Evolutionary conservation across 2,797 vertebrate genomes (phyloP), one percentile per base, ranked within the genome.

Genomic region (Heterohyrax brucei): DNA sequence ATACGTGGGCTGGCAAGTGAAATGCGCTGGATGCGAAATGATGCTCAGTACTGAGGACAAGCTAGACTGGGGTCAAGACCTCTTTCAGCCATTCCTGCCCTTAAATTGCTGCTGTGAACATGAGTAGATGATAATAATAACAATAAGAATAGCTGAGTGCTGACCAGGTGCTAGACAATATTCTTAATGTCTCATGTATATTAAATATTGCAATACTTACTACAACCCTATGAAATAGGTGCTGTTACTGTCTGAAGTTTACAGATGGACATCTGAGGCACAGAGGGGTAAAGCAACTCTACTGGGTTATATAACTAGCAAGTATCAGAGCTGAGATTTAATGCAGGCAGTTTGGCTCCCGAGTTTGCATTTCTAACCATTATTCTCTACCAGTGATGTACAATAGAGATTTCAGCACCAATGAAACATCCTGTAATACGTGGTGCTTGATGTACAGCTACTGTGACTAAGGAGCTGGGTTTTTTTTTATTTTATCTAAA

Each of bases 371-470:
- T 89, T 82, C 82, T 39, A 44, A 16, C 50, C 18, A 14, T 87
- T 9, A 12, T n/a, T 33, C n/a, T 80, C 66, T 33, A 44, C 24
- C 46, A 33, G 48, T 6, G 4, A 19, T 61, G 2, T 33, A 82
- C 30, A 61, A 9, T 1, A 85, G 62, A 85, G 80, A 13, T 33
- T 56, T 48, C n/a, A 78, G 5, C 48, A 81, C 0, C 48, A 61
- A 39, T 1, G 26, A 56, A 90, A 62, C 75, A 9, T 56, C 28
- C 81, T 82, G 7, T 18, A 44, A 50, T 1, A 70, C 5, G 1
- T 1, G 72, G 5, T 21, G 22, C 56, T 95, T 91, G 79, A 94
- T 86, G 94, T 73, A 30, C 79, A 46, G 46, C 66, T 33, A 44
- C 39, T n/a, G 22, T 10, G 59, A 83, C 26, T 0, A 18, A 84